Evolutionary conservation across 2,113 vertebrate genomes (phyloP).

Genomic region (Catagonus wagneri): DNA sequence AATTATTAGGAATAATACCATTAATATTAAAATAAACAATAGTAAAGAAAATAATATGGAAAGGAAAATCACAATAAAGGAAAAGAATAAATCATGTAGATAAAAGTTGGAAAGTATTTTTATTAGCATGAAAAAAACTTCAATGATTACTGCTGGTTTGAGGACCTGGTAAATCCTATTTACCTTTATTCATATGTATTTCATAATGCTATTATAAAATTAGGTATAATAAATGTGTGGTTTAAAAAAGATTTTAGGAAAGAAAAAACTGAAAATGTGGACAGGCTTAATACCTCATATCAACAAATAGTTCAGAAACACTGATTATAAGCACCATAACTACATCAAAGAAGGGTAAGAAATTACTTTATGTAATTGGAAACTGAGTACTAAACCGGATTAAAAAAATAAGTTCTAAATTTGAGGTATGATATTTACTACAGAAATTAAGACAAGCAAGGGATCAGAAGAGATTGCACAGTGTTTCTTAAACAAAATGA

Average conservation of each 20-base stretch:
- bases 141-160: not conserved
- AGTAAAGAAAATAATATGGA: not conserved
- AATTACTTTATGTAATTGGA: not conserved
- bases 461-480: not conserved
- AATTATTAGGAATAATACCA: not conserved
- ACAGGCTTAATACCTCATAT: not conserved
- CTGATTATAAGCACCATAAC: not conserved
- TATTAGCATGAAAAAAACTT: not conserved
- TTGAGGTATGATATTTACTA: not conserved
- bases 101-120: slow-evolving; percentile 18
- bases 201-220: not conserved
- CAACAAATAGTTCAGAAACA: not conserved
- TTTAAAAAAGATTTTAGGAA: not conserved
- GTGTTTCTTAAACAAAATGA: not conserved
- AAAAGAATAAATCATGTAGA: slow-evolving; percentile 40
- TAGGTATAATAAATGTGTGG: not conserved
- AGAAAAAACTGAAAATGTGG: slow-evolving; percentile 13
- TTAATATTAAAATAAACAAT: slow-evolving; percentile 45
- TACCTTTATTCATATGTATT: not conserved
- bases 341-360: not conserved
- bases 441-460: not conserved
- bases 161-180: not conserved
- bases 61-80: not conserved
- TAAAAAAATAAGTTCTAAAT: not conserved
- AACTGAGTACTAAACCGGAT: not conserved